Evolutionary conservation across 1,140 invertebrate species (phyloP), one percentile per base, ranked within the genome.

Genomic region (Dendrolimus punctatus): DNA sequence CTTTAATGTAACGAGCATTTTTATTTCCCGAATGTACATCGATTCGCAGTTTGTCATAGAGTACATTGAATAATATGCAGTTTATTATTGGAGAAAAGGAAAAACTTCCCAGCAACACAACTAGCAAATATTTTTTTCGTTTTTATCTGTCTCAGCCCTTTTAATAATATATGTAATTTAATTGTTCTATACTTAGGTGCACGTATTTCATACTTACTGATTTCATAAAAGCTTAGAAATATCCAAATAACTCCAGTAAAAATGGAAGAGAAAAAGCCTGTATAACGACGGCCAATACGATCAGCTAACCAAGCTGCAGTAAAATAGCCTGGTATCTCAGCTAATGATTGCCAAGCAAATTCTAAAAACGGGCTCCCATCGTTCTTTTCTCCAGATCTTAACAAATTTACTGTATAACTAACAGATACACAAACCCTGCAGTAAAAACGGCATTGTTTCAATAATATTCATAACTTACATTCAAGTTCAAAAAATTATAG

Each of bases 351-450:
- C 60, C 90, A 86, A 53, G 91, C 88, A 74, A 91, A 92, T 73
- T 93, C 93, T 44, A 93, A 66, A 68, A 92, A 93, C 23, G 92
- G 91, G 77, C 92, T 92, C 44, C 91, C 92, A 43, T 87, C 84
- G 66, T 92, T 76, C 55, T 91, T 91, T 59, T 78, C 68, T 23
- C 88, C 90, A 4, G 91, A 88, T 64, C 91, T 92, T 40, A 93
- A 79, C 6, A 90, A 76, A 46, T 92, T 70, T 6, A 89, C 88
- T 55, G 90, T 90, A 74, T 92, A 92, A 48, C 89, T 88, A 56
- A 91, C 67, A 39, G 87, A 85, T 55, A 90, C 89, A 46, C 89
- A 86, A 51, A 89, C 73, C 90, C 91, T 91, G 70, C 23, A 71
- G 72, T 62, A 46, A 58, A 57, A 51, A 45, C 40, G 46, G 41